Evolutionary conservation across 2,888 invertebrate species (phyloP), one percentile per base, ranked within the genome.

Genomic region (Campopleginae sp.): DNA sequence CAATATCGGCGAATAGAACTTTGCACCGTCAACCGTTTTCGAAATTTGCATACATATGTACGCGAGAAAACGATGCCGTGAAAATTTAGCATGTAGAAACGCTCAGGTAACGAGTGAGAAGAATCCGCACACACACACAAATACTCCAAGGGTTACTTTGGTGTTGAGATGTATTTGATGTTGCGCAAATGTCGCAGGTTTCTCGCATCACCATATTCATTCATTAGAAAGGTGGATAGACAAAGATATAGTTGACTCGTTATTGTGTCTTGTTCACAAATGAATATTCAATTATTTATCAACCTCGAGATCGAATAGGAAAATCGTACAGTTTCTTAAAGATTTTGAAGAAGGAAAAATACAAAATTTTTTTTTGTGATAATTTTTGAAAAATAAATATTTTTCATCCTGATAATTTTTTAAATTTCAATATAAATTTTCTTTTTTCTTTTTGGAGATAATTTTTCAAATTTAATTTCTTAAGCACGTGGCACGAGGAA

Each of bases 221-320:
- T 82, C 84, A 77, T 82, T 82, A 82, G 84, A 84, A 86, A 86
- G 81, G 76, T 77, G 65, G 66, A 75, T 80, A 58, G 74, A 84
- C 38, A 58, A 63, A 75, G 63, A 68, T 68, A 72, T 23, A 42
- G 44, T 51, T 6, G 10, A n/a, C 19, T 61, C 46, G 71, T 58
- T 42, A 19, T 33, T 63, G 17, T n/a, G 23, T 42, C 10, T 66
- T 42, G 23, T 65, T 42, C 81, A 65, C 66, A 65, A 46, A 58
- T 71, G 12, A 77, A 17, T 33, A 79, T 74, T 74, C 38, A 42
- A 75, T 48, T 3, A 46, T 38, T 61, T 75, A 38, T 23, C 54
- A 33, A 38, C 10, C 38, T 54, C 63, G 4, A 17, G 17, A 71
- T 4, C 33, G 12, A n/a, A 10, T 10, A 0, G 10, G 23, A 27